A percentile compares a stretch with the other conserved stretches of the same genome.
phyloP scores from a whole-genome alignment of 2,113 vertebrate species.

The Theristicus caerulescens region DNA sequence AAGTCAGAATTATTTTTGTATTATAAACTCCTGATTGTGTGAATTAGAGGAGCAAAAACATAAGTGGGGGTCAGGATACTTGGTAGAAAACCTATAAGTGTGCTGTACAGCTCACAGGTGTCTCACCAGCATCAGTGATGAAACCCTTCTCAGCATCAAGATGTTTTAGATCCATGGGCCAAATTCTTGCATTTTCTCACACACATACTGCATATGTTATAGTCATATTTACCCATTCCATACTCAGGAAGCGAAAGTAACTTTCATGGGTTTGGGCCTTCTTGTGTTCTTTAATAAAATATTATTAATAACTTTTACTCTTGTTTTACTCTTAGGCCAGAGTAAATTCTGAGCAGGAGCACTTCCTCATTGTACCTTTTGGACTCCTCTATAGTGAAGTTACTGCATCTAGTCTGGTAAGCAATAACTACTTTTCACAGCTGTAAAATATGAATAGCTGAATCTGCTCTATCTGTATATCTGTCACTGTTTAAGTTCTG shows the following conservation, averaged over 20 bases:
- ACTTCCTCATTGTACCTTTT: constrained; percentile 94
- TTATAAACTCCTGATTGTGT: neutral
- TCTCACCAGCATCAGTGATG: neutral
- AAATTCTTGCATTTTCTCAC: neutral
- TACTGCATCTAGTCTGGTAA: constrained; percentile 95
- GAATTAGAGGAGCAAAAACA: neutral
- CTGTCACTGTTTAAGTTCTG: neutral
- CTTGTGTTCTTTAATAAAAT: neutral
- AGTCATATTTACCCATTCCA: neutral
- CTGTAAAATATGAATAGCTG: neutral
- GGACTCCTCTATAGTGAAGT: constrained; percentile 97
- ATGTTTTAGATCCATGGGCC: neutral
- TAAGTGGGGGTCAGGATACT: neutral
- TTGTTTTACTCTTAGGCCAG: constrained; percentile 78
- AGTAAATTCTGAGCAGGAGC: constrained; percentile 91
- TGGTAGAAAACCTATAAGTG: neutral
- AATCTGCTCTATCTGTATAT: neutral
- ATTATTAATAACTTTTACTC: neutral
- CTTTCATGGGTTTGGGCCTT: neutral
- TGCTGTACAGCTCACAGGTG: neutral
- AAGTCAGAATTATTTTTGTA: neutral
- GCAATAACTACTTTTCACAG: neutral
- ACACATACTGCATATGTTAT: neutral
- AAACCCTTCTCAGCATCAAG: neutral
- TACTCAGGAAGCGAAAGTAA: neutral